A percentile compares a stretch with the other conserved stretches of the same genome.
These are phyloP conservation scores for Muschampia plurimacula DNA, from an alignment of 2,888 invertebrate species.

Conservation along the genomic window DNA sequence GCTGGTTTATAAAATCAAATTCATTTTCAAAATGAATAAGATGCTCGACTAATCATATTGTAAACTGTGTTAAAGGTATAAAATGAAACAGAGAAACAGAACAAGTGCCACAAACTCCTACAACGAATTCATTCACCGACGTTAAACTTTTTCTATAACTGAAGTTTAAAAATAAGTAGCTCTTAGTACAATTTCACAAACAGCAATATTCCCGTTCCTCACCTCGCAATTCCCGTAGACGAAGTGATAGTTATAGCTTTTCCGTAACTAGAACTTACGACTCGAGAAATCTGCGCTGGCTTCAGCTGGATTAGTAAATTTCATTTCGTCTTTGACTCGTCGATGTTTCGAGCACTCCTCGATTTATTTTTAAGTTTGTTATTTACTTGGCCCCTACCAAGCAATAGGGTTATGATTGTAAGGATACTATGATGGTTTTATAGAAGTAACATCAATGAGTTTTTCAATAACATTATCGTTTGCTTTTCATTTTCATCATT, in stretches of 20 bases:
- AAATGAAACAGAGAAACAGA: too few relatives aligned
- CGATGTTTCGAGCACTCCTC: neutral
- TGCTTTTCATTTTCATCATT: too few relatives aligned
- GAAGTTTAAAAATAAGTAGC: neutral
- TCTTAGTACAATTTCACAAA: neutral
- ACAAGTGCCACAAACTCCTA: neutral
- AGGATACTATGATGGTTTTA: neutral
- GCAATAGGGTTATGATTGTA: neutral
- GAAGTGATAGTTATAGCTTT: slow-evolving; percentile 2
- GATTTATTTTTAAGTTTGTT: neutral
- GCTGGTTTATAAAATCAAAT: too few relatives aligned
- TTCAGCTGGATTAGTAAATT: neutral
- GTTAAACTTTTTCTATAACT: neutral
- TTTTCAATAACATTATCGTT: too few relatives aligned
- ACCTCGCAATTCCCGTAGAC: neutral
- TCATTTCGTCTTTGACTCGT: slow-evolving; percentile 2
- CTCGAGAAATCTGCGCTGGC: slow-evolving; percentile 1
- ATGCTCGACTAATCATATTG: too few relatives aligned
- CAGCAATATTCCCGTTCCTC: neutral
- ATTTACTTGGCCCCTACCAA: neutral
- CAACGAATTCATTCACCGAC: neutral
- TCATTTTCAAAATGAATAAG: too few relatives aligned
- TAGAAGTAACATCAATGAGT: too few relatives aligned
- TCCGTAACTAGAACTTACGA: neutral
- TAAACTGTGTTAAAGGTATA: too few relatives aligned